These are phyloP conservation scores for Sceliomorpha sp. DNA, from an alignment of 2,888 invertebrate species.

Conservation along the genomic window DNA sequence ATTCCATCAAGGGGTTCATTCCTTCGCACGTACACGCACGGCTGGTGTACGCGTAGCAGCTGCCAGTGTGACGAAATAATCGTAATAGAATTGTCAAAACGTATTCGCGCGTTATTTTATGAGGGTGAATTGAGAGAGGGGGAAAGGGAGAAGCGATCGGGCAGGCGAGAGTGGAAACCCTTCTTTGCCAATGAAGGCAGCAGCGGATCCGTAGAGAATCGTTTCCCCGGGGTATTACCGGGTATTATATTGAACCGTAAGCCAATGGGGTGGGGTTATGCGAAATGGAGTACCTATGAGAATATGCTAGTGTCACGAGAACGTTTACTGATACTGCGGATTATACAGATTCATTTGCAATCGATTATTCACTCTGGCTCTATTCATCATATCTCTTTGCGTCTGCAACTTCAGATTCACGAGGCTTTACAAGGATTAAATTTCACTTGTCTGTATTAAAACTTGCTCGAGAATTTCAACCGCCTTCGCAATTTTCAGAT, in stretches of 20 bases:
- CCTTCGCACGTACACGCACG: constrained; percentile 21
- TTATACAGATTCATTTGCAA: constrained; percentile 66
- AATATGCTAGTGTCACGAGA: constrained; percentile 72
- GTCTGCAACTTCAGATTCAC: too few relatives aligned
- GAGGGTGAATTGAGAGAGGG: constrained; percentile 71
- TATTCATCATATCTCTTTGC: constrained; percentile 51
- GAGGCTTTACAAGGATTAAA: too few relatives aligned
- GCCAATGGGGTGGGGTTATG: constrained; percentile 65
- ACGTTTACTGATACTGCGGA: constrained; percentile 69
- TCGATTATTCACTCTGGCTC: constrained; percentile 37
- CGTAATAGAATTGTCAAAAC: constrained; percentile 80
- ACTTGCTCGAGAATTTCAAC: too few relatives aligned
- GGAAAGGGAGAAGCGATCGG: constrained; percentile 60
- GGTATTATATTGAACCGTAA: constrained; percentile 74
- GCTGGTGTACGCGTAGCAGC: constrained; percentile 66
- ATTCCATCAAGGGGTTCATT: constrained; percentile 20
- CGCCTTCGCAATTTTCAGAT: too few relatives aligned
- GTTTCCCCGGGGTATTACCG: constrained; percentile 75
- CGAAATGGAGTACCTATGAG: constrained; percentile 70
- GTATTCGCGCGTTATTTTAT: constrained; percentile 78
- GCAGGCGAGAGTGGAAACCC: constrained; percentile 63
- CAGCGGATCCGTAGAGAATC: constrained; percentile 77
- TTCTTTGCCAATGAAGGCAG: constrained; percentile 69
- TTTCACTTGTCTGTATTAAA: too few relatives aligned
- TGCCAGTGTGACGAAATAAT: constrained; percentile 75